Evolutionary conservation across 2,888 invertebrate genomes (phyloP), one percentile per base, ranked within the genome.

Genomic region (Lydus trimaculatus): DNA sequence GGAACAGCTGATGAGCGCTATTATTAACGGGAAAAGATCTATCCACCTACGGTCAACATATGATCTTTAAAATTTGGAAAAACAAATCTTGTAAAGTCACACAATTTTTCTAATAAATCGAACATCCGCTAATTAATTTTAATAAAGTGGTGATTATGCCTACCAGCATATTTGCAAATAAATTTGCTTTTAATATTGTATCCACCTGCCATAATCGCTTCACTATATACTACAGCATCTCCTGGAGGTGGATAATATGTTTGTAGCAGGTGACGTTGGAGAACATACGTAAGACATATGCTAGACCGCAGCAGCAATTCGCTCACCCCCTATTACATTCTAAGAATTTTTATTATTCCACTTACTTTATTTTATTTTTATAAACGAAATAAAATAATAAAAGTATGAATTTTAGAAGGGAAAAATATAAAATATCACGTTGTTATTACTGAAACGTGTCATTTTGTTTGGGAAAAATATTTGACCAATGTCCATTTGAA

Each of bases 1-100:
- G 64, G 73, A 73, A 73, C 73, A 73, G 73, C 73, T 73, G 73
- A 71, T 67, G 65, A 28, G 17, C 59, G 48, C 60, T n/a, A 36
- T 61, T 61, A 36, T 61, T 39, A 33, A 23, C 60, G 20, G n/a
- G 7, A 58, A 20, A 52, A 23, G 23, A 23, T 52, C 52, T 11
- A n/a, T n/a, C 43, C n/a, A 43, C n/a, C 17, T 43, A 43, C 11
- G 28, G 28, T 28, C 28, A 28, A 33, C 33, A 7, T 33, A 33
- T 33, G 33, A 11, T 33, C 33, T 1, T 33, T 33, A 33, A 17
- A 43, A 17, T 13, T 17, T 17, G n/a, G 43, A 17, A 17, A 43
- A 43, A 43, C 2, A 33, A 33, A 33, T 43, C n/a, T 43, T 1
- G 2, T 11, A 36, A 36, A n/a, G n/a, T n/a, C n/a, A n/a, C n/a